Percentiles rank a stretch among this genome's conserved stretches.
phyloP scores from a whole-genome alignment of 2,888 invertebrate genomes.

The Drosophila atripex region DNA sequence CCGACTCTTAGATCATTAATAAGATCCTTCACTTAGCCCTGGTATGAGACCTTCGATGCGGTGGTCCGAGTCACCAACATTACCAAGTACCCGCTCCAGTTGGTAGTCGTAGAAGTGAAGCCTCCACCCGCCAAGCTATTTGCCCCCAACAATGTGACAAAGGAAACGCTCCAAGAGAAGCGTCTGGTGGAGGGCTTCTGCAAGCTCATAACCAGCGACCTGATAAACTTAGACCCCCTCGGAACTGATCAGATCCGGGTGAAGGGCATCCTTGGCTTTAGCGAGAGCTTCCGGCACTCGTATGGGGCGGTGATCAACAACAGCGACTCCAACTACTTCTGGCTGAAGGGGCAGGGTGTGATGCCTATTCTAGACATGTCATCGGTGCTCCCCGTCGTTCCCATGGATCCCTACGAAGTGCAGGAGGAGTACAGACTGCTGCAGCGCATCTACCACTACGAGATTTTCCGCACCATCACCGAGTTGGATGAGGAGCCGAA shows the following conservation, averaged over 20 bases:
- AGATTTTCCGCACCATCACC: constrained; percentile 73
- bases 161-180: constrained; percentile 6
- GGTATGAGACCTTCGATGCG: constrained; percentile 72
- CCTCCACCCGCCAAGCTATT: background rate
- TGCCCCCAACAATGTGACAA: background rate
- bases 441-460: constrained; percentile 71
- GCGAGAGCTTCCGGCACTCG: constrained; percentile 64
- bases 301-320: constrained; percentile 74
- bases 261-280: constrained; percentile 74
- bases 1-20: background rate
- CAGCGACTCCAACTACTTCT: constrained; percentile 57
- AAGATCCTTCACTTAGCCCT: constrained; percentile 63
- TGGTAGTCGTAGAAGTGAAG: constrained; percentile 37
- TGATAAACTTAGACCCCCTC: constrained; percentile 48
- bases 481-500: constrained; percentile 56
- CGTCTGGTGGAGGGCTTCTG: constrained; percentile 64
- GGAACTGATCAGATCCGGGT: constrained; percentile 48
- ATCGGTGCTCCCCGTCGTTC: constrained; percentile 37
- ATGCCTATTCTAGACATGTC: constrained; percentile 75
- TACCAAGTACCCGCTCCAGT: constrained; percentile 64
- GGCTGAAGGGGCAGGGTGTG: constrained; percentile 73
- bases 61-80: constrained; percentile 64
- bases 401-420: constrained; percentile 56
- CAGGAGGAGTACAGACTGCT: constrained; percentile 68
- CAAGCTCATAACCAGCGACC: constrained; percentile 50